Conservation (phyloP, 2,797 vertebrate species). For the Acipenser oxyrinchus region DNA sequence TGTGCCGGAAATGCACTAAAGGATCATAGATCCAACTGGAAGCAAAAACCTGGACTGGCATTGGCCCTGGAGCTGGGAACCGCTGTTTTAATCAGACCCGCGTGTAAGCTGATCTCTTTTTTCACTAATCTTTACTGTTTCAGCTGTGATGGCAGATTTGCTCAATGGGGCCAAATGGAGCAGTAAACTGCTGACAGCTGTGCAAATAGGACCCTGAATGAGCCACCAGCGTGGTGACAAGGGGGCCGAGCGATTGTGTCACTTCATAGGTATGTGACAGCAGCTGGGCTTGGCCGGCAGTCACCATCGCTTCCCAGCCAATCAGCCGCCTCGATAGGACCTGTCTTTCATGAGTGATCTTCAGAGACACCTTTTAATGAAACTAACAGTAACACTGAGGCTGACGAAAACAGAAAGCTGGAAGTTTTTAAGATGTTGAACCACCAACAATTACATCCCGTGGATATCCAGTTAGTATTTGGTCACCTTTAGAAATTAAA, state of each 20-base stretch:
- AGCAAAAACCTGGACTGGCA: too few species aligned
- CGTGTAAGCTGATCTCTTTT: not conserved
- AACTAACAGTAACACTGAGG: too few species aligned
- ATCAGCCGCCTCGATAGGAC: not conserved
- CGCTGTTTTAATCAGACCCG: not conserved
- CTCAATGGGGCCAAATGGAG: slow-evolving; percentile 41
- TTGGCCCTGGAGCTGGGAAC: not conserved
- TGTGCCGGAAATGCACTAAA: too few species aligned
- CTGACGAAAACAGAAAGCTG: too few species aligned
- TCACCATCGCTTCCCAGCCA: slow-evolving; percentile 3
- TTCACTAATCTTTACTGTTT: slow-evolving; percentile 27
- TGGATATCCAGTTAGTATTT: too few species aligned
- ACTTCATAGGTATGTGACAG: slow-evolving; percentile 23
- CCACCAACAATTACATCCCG: too few species aligned
- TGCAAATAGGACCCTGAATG: slow-evolving; percentile 37
- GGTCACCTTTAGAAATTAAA: too few species aligned
- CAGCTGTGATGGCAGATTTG: slow-evolving; percentile 51
- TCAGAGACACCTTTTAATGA: too few species aligned
- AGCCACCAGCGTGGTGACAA: slow-evolving; percentile 26
- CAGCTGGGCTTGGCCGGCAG: slow-evolving; percentile 6
- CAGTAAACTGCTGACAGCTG: slow-evolving; percentile 62
- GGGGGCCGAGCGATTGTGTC: slow-evolving; percentile 22
- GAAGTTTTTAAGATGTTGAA: too few species aligned
- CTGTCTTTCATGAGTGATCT: too few species aligned
- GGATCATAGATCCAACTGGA: too few species aligned